Conservation (phyloP, 1,140 invertebrate species). For the Rhagoletis zephyria region DNA sequence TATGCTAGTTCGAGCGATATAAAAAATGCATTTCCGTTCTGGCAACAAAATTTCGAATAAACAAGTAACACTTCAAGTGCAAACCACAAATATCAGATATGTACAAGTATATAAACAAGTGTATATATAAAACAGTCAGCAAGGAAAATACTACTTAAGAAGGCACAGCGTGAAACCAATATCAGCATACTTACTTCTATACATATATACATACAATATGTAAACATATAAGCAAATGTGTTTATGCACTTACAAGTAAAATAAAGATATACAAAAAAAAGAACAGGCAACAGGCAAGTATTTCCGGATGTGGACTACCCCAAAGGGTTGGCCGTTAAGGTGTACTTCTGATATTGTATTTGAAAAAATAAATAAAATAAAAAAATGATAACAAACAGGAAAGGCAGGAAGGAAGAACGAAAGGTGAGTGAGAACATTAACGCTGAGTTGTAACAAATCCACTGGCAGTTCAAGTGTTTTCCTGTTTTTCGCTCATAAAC, state of each 20-base stretch:
- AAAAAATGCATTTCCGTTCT: slow-evolving; percentile 9
- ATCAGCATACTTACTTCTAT: not conserved
- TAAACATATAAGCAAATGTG: not conserved
- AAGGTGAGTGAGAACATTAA: not conserved
- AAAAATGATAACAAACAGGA: not conserved
- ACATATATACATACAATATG: not conserved
- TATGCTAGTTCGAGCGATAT: not conserved
- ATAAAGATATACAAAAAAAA: not conserved
- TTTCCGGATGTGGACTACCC: slow-evolving; percentile 12
- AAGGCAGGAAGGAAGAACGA: not conserved
- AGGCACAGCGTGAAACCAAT: not conserved
- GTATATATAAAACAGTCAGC: too few species aligned
- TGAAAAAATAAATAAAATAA: not conserved
- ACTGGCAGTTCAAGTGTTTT: slow-evolving; percentile 17
- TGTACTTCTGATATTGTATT: not conserved
- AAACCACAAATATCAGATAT: slow-evolving; percentile 25
- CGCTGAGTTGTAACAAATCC: not conserved
- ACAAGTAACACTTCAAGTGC: slow-evolving; percentile 33
- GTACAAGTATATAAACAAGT: not conserved
- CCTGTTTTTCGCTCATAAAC: slow-evolving; percentile 27
- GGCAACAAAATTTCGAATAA: not conserved
- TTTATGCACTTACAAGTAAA: not conserved
- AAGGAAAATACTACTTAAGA: slow-evolving; percentile 10
- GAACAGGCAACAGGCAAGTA: not conserved
- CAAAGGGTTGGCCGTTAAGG: slow-evolving; percentile 23